phyloP scores from a whole-genome alignment of 2,888 invertebrate species.

The Orchestes rusci region DNA sequence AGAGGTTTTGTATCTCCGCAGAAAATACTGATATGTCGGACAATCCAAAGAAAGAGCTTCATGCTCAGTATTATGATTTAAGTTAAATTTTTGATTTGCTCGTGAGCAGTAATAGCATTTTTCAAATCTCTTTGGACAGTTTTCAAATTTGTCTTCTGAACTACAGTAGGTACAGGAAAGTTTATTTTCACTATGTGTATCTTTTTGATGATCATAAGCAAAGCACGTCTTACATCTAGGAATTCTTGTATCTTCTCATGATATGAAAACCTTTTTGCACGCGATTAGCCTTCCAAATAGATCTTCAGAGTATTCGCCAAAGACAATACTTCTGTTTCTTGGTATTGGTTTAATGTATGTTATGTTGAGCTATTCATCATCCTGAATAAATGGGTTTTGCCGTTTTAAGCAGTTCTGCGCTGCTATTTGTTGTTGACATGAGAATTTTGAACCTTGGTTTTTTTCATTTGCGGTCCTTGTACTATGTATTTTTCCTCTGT shows the following conservation, averaged over 20 bases:
- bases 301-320: too few species aligned
- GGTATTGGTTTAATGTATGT: conserved; percentile 1
- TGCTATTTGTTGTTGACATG: too few species aligned
- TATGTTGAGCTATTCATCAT: not conserved
- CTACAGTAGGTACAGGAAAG: conserved; percentile 2
- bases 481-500: too few species aligned
- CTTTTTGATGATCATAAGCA: conserved; percentile 1
- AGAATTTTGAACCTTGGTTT: too few species aligned
- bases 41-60: not conserved
- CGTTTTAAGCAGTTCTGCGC: conserved; percentile 1
- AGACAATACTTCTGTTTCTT: conserved; percentile 1
- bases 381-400: conserved; percentile 5
- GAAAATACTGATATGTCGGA: conserved; percentile 1
- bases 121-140: too few species aligned
- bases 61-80: not conserved
- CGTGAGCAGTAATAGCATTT: too few species aligned
- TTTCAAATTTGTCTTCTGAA: not conserved
- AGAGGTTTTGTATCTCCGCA: too few species aligned
- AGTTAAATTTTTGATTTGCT: too few species aligned
- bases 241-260: not conserved
- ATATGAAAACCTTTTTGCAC: conserved; percentile 1
- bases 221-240: conserved; percentile 3
- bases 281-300: conserved; percentile 1
- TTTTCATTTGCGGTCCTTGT: too few species aligned
- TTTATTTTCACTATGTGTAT: not conserved